Base-by-base conservation (phyloP, 2,113 vertebrate species). In the Limanda limanda region DNA sequence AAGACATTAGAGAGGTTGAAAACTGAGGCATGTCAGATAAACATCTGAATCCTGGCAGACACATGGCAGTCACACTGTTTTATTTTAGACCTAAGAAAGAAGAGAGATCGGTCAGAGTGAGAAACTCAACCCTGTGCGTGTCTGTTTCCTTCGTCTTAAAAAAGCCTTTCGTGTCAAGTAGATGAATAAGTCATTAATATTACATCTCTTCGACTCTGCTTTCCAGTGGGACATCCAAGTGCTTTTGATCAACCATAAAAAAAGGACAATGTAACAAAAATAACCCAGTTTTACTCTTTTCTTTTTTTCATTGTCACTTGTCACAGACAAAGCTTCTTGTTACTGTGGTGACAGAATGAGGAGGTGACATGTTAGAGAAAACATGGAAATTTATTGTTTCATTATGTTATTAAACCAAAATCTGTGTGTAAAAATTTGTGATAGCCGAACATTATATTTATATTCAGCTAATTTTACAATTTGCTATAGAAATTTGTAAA, bases 301-400 rank as follows among this genome's bases (percentile, higher is more conserved):
- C 45, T 10, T 3, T 54, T 27, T 27, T 31, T 31, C 31, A 31
- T 31, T 31, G 31, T 31, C 31, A 31, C 31, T 31, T 31, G 4
- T 31, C 62, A 68, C 2, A 9, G 60, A 56, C 24, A 45, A 52
- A 67, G 48, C 66, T 11, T 6, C 60, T 61, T 73, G 73, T 60
- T 6, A 17, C 45, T 47, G 45, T 8, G 7, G 14, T 80, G 78
- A 81, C 74, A 74, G 83, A 70, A 70, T 57, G 65, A 81, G 47
- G 48, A 67, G 67, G 47, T 40, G 35, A 17, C 10, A 72, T 57
- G 61, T 24, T 1, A 40, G 42, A 59, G 20, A 47, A 47, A 71
- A 51, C 47, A 51, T 51, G 47, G 47, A 18, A 51, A 5, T 51
- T 5, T 21, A 40, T 40, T 31, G 10, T 47, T 31, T 58, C 2